phyloP scores from a whole-genome alignment of 2,113 vertebrate species.

The Laterallus jamaicensis region DNA sequence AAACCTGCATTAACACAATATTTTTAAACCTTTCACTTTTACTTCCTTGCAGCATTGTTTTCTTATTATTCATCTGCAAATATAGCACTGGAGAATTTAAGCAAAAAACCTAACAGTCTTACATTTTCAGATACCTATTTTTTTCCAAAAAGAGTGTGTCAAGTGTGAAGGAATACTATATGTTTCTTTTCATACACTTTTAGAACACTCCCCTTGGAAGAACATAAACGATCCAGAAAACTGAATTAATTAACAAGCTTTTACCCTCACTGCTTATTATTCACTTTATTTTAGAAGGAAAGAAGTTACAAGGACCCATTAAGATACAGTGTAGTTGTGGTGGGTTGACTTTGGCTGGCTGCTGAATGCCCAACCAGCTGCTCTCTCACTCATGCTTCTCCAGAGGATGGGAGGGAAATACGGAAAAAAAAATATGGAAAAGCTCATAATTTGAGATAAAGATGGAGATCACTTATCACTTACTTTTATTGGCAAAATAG shows the following conservation, averaged over 20 bases:
- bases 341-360: neutral
- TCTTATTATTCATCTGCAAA: neutral
- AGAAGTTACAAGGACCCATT: neutral
- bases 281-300: neutral
- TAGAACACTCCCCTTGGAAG: neutral
- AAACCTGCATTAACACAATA: neutral
- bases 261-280: constrained; percentile 14
- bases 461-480: neutral
- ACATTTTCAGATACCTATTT: neutral
- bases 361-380: neutral
- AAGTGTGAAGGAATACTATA: neutral
- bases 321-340: neutral
- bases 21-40: neutral
- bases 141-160: neutral
- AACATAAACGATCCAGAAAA: constrained; percentile 8
- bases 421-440: neutral
- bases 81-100: neutral
- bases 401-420: neutral
- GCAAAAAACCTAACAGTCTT: neutral
- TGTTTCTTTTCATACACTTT: neutral
- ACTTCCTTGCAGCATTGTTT: neutral
- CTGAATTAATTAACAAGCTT: neutral
- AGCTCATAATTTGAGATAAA: neutral
- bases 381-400: neutral
- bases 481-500: neutral